Evolutionary conservation across 2,888 invertebrate genomes (phyloP).

Genomic region (Lasioglossum morio): DNA sequence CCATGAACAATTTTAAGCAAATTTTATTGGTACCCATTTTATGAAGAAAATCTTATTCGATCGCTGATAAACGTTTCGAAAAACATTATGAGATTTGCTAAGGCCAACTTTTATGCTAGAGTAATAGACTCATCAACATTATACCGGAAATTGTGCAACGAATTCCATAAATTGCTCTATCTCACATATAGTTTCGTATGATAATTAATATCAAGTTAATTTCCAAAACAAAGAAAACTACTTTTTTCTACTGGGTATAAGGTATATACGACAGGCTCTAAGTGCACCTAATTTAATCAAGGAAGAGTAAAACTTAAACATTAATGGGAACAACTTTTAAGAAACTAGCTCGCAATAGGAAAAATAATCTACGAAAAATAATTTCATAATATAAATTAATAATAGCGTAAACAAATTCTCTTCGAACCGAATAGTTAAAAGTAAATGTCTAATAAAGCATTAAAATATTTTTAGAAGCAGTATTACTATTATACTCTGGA

Average conservation of each 20-base stretch:
- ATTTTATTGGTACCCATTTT: background rate
- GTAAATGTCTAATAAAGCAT: background rate
- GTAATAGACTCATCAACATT: background rate
- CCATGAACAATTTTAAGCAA: background rate
- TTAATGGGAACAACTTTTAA: background rate
- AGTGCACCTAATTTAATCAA: background rate
- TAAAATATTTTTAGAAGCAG: background rate
- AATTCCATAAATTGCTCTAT: background rate
- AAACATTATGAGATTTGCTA: background rate
- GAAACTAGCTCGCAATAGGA: background rate
- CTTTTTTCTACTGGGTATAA: background rate
- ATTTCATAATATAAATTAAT: constrained; percentile 1
- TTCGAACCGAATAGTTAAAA: background rate
- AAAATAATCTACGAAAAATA: background rate
- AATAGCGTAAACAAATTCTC: background rate
- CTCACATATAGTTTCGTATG: background rate
- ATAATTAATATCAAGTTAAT: background rate
- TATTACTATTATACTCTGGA: background rate
- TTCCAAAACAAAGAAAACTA: background rate
- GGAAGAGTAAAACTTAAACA: background rate
- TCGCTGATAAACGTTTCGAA: background rate
- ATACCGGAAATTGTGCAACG: background rate
- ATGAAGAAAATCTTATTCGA: background rate
- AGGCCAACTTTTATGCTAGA: background rate
- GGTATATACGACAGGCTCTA: background rate